Evolutionary conservation across 1,140 invertebrate genomes (phyloP).

Genomic region (Condylostylus longicornis): DNA sequence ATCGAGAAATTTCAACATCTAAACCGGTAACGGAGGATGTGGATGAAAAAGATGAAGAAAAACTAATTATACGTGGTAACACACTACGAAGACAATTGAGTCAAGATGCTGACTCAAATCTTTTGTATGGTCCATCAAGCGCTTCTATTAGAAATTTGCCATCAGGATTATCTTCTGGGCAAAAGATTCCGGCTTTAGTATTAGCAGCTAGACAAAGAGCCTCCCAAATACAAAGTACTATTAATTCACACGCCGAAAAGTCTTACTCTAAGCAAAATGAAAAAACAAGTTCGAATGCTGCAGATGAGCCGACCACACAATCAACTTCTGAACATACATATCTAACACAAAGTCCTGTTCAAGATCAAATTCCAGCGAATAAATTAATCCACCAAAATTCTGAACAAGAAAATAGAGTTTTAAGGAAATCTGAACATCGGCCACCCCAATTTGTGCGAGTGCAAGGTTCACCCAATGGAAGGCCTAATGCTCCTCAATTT

Average conservation of each 20-base stretch:
- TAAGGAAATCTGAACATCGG: neutral
- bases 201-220: constrained; percentile 12
- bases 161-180: no score
- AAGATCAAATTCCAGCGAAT: constrained; percentile 24
- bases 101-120: no score
- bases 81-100: constrained; percentile 40
- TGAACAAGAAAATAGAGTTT: neutral
- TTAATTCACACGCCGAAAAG: constrained; percentile 8
- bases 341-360: constrained; percentile 14
- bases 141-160: constrained; percentile 49
- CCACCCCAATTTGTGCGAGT: neutral
- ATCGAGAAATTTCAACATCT: constrained; percentile 27
- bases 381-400: constrained; percentile 1
- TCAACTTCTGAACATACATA: constrained; percentile 10
- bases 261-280: constrained; percentile 11
- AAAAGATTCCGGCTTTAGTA: constrained; percentile 29
- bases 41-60: constrained; percentile 31
- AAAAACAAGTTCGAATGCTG: constrained; percentile 11
- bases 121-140: constrained; percentile 38
- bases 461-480: no score
- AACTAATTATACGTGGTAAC: constrained; percentile 29
- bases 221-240: constrained; percentile 27
- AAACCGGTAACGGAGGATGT: constrained; percentile 37
- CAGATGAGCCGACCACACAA: constrained; percentile 17
- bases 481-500: neutral